phyloP scores from a whole-genome alignment of 1,140 invertebrate genomes.

The Brachystomella parvula region DNA sequence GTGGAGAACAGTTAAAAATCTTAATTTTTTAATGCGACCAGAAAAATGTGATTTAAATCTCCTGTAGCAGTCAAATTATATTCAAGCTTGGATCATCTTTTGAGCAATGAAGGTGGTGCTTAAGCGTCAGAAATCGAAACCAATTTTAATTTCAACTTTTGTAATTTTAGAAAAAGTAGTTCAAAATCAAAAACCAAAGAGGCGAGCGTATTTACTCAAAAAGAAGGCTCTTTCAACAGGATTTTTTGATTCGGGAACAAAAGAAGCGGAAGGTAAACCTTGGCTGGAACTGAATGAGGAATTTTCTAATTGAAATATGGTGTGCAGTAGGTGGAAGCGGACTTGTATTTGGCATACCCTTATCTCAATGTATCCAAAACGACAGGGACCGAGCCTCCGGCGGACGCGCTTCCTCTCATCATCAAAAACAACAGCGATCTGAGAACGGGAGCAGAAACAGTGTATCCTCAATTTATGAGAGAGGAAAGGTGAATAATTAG shows the following conservation, averaged over 20 bases:
- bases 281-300: background rate
- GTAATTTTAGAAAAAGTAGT: conserved; percentile 11
- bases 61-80: background rate
- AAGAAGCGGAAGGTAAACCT: conserved; percentile 45
- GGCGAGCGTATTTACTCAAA: conserved; percentile 65
- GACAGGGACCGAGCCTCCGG: conserved; percentile 51
- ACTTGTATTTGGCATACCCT: conserved; percentile 71
- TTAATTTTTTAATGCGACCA: background rate
- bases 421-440: conserved; percentile 42
- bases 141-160: background rate
- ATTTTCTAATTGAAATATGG: background rate
- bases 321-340: conserved; percentile 37
- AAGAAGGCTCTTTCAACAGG: conserved; percentile 73
- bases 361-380: conserved; percentile 70
- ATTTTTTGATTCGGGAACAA: conserved; percentile 63
- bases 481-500: conserved; percentile 36
- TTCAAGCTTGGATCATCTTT: background rate
- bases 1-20: too few relatives aligned
- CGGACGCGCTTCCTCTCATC: conserved; percentile 16
- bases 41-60: background rate
- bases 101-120: background rate
- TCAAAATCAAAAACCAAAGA: conserved; percentile 55
- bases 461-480: conserved; percentile 59
- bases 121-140: background rate
- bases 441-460: conserved; percentile 59